Percentiles rank a stretch among this genome's conserved stretches.
phyloP scores from a whole-genome alignment of 2,113 vertebrate species.

The Thalassoma bifasciatum region DNA sequence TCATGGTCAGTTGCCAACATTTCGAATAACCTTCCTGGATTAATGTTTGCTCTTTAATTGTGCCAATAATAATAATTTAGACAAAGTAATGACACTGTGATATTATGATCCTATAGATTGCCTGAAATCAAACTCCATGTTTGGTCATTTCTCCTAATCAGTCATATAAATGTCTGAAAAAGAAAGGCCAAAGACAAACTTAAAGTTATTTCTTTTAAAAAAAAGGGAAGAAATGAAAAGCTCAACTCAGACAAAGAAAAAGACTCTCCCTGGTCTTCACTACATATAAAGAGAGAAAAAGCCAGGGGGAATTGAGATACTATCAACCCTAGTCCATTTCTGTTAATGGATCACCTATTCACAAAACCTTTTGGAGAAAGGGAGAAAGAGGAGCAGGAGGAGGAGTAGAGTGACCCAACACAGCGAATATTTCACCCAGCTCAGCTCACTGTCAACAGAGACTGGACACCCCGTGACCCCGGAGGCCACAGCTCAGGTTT shows the following conservation, averaged over 20 bases:
- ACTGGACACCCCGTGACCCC: constrained; percentile 59
- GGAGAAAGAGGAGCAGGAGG: constrained; percentile 45
- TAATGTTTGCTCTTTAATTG: not conserved
- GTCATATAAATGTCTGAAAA: not conserved
- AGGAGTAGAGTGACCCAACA: constrained; percentile 46
- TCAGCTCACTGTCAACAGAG: constrained; percentile 60
- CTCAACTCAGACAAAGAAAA: constrained; percentile 8
- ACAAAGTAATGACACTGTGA: not conserved
- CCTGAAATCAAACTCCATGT: not conserved
- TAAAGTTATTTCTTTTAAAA: not conserved
- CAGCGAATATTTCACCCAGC: constrained; percentile 47
- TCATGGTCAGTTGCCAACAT: not conserved
- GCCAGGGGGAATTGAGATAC: constrained; percentile 23
- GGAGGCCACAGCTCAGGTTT: constrained; percentile 62
- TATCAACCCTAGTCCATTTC: constrained; percentile 49
- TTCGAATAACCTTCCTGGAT: not conserved
- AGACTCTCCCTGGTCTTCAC: not conserved
- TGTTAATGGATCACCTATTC: constrained; percentile 68
- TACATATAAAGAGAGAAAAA: constrained; percentile 8
- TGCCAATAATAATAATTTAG: not conserved
- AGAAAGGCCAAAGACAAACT: not conserved
- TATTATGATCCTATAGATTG: not conserved
- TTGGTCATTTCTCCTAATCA: not conserved
- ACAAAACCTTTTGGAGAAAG: constrained; percentile 37
- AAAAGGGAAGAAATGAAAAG: not conserved